These are phyloP conservation scores for Oligia fasciuncula DNA, from an alignment of 2,888 invertebrate genomes.

Conservation along the genomic window DNA sequence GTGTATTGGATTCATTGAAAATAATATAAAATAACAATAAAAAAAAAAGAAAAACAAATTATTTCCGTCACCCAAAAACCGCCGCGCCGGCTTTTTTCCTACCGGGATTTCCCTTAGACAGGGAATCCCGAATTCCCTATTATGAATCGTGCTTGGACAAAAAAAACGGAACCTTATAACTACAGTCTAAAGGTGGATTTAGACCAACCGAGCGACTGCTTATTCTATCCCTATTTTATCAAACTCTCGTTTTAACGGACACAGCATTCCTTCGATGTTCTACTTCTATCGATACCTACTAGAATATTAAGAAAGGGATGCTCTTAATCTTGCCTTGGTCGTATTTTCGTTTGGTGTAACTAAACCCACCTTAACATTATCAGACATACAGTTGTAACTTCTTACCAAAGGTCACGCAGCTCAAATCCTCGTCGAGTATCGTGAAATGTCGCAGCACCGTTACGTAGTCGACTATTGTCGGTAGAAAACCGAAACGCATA, in stretches of 20 bases:
- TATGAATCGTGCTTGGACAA: neutral
- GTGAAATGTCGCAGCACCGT: constrained; percentile 84
- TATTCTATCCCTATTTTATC: neutral
- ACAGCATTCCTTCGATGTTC: neutral
- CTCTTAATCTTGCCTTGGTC: neutral
- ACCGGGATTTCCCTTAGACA: neutral
- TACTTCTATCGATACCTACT: neutral
- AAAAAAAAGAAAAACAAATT: no score
- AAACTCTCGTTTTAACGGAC: neutral
- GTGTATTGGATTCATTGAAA: neutral
- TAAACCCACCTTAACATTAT: neutral
- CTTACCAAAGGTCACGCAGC: constrained; percentile 45
- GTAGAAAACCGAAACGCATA: constrained; percentile 76
- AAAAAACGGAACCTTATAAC: neutral
- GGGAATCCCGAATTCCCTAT: neutral
- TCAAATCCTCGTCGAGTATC: constrained; percentile 63
- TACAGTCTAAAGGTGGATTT: neutral
- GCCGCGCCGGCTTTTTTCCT: neutral
- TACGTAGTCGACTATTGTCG: constrained; percentile 71
- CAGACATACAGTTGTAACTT: neutral
- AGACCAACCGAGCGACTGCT: neutral
- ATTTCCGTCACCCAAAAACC: neutral
- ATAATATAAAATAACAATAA: no score
- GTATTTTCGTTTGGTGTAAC: neutral
- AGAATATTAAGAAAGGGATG: neutral